Percentiles rank a stretch among this genome's conserved stretches.
phyloP scores from a whole-genome alignment of 2,797 vertebrate genomes.

The Anolis apletophallus region DNA sequence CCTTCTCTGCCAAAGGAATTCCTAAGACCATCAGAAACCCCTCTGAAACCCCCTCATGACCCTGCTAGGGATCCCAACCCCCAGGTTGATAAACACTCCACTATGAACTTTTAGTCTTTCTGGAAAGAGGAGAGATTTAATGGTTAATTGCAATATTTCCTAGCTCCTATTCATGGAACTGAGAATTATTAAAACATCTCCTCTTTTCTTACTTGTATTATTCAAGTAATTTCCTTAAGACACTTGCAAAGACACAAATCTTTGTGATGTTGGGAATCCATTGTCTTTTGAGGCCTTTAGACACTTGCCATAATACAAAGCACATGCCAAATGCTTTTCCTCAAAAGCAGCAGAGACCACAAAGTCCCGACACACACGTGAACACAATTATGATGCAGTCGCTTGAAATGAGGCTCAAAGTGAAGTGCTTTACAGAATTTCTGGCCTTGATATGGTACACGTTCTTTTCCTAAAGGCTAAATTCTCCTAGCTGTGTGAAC shows the following conservation, averaged over 20 bases:
- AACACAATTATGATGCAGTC: background rate
- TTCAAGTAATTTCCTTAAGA: background rate
- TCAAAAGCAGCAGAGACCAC: background rate
- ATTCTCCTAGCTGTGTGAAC: background rate
- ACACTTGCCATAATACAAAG: background rate
- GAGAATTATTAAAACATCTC: background rate
- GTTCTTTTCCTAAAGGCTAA: background rate
- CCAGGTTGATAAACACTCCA: no score
- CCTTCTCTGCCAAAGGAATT: no score
- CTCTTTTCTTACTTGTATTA: background rate
- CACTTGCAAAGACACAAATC: no score
- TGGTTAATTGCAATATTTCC: background rate
- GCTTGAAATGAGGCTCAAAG: background rate
- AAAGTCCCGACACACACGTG: background rate
- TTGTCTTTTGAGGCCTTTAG: no score
- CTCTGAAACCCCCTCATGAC: no score
- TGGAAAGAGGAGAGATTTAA: background rate
- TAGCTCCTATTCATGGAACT: background rate
- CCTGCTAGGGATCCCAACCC: no score
- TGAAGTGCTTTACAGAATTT: background rate
- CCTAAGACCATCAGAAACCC: no score
- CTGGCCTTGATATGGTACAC: background rate
- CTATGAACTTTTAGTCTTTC: background rate
- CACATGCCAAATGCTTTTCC: background rate
- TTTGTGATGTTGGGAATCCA: no score